Evolutionary conservation across 2,888 invertebrate genomes (phyloP).

Genomic region (Mechanitis mazaeus): DNA sequence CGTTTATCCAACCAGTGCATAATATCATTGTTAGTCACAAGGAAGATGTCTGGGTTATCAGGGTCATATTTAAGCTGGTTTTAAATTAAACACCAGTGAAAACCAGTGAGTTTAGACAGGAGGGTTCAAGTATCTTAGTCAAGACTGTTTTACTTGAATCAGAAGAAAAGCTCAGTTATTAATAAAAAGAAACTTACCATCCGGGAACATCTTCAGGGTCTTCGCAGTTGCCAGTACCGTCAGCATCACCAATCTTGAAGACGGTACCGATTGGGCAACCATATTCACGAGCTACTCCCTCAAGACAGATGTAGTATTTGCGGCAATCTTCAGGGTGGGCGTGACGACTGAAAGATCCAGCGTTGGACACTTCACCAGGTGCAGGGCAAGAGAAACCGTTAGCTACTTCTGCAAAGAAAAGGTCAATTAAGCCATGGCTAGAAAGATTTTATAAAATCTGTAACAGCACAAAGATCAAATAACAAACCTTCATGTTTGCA

Average conservation of each 20-base stretch:
- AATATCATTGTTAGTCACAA: slow-evolving; percentile 71
- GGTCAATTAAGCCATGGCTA: not conserved
- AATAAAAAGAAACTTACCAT: slow-evolving; percentile 73
- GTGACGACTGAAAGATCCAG: slow-evolving; percentile 95
- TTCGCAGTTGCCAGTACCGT: slow-evolving; percentile 94
- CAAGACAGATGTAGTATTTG: slow-evolving; percentile 96
- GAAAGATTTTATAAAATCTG: not conserved
- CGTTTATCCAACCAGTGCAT: slow-evolving; percentile 38
- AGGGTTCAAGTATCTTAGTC: slow-evolving; percentile 54
- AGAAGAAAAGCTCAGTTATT: slow-evolving; percentile 33
- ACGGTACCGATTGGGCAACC: slow-evolving; percentile 97
- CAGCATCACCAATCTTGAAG: slow-evolving; percentile 94
- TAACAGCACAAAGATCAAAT: not conserved
- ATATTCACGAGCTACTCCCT: slow-evolving; percentile 93
- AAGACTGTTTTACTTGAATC: slow-evolving; percentile 53
- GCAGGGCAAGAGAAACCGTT: slow-evolving; percentile 92
- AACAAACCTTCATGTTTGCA: slow-evolving; percentile 90
- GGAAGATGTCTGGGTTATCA: slow-evolving; percentile 59
- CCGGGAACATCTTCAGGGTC: slow-evolving; percentile 97
- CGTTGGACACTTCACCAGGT: slow-evolving; percentile 86
- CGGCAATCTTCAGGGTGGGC: slow-evolving; percentile 96
- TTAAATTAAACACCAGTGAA: slow-evolving; percentile 55
- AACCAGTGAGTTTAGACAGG: slow-evolving; percentile 54
- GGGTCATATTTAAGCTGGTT: slow-evolving; percentile 48
- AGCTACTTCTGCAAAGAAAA: slow-evolving; percentile 84